These are phyloP conservation scores for Aselliscus stoliczkanus DNA, from an alignment of 2,797 vertebrate species.

Conservation along the genomic window DNA sequence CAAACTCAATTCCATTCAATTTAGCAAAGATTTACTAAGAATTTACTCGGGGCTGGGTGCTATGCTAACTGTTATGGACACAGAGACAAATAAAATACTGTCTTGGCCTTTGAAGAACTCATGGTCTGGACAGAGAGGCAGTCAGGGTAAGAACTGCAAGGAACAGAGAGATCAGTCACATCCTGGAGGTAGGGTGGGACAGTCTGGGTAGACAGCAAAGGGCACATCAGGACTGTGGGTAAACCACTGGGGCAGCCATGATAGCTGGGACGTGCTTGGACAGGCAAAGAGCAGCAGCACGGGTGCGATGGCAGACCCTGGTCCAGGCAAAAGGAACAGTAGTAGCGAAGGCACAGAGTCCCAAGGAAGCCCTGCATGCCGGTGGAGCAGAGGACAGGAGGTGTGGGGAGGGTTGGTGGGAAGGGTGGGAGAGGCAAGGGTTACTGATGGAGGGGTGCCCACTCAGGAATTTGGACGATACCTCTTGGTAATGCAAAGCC, in stretches of 20 bases:
- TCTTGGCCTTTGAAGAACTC: background rate
- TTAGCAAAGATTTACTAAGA: background rate
- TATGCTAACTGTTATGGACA: background rate
- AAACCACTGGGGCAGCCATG: rapidly evolving
- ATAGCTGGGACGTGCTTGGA: background rate
- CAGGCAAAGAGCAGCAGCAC: rapidly evolving
- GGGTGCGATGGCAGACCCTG: rapidly evolving
- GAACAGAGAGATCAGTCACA: background rate
- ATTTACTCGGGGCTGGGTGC: background rate
- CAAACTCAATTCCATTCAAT: background rate
- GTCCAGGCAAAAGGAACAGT: background rate
- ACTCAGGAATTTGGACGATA: background rate
- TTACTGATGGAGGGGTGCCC: rapidly evolving
- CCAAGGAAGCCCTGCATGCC: rapidly evolving
- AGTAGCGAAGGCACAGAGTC: background rate
- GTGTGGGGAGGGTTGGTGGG: rapidly evolving
- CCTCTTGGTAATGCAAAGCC: rapidly evolving
- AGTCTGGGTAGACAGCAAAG: no score
- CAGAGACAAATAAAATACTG: background rate
- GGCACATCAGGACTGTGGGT: rapidly evolving
- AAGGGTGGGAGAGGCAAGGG: no score
- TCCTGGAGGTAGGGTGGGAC: rapidly evolving
- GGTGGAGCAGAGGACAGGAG: background rate
- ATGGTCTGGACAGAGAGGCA: background rate
- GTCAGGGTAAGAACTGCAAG: background rate